Percentiles rank a stretch among this genome's conserved stretches.
These are phyloP conservation scores for Enteromius trimaculatus DNA, from an alignment of 2,797 vertebrate genomes.

Conservation along the genomic window DNA sequence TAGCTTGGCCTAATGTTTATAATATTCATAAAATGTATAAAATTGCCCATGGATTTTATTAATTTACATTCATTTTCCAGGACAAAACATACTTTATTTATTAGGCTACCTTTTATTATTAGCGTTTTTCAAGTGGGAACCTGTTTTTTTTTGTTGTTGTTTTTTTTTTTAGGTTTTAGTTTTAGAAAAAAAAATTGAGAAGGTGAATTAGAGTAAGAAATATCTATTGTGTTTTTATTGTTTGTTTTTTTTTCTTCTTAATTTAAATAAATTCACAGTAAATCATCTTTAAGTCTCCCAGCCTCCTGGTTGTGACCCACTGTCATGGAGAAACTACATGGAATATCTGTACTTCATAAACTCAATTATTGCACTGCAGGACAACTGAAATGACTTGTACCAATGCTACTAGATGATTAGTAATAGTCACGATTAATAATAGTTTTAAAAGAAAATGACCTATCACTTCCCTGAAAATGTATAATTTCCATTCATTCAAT, in stretches of 20 bases:
- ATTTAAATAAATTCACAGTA: not conserved
- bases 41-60: not conserved
- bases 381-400: not conserved
- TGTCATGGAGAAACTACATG: not conserved
- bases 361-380: not conserved
- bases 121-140: not conserved
- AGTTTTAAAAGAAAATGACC: not conserved
- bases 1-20: not conserved
- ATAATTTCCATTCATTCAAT: not conserved
- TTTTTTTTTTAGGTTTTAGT: too few relatives aligned
- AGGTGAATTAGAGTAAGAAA: not conserved
- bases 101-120: not conserved
- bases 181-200: not conserved
- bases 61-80: not conserved
- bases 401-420: not conserved
- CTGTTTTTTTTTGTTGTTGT: too few relatives aligned
- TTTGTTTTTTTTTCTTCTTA: not conserved
- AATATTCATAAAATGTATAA: not conserved
- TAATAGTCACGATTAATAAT: not conserved
- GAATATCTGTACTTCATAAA: not conserved
- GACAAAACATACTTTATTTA: not conserved
- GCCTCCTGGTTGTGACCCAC: not conserved
- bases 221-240: not conserved
- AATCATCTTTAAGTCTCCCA: not conserved
- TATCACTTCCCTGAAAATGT: not conserved